Evolutionary conservation across 2,888 invertebrate species (phyloP).

Genomic region (Pollenia labialis): DNA sequence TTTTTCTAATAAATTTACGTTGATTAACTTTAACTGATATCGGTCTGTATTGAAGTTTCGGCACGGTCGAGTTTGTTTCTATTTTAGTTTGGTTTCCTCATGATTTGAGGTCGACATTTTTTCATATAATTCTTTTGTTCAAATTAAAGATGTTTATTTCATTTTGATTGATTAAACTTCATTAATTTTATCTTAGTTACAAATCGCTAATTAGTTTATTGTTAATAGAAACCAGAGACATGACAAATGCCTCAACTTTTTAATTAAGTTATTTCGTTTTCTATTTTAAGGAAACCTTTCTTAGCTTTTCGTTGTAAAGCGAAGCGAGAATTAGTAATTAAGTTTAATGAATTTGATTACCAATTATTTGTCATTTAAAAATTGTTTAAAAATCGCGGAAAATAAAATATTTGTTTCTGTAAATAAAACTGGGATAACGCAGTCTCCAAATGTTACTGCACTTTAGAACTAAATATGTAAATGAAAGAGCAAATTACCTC

Average conservation of each 20-base stretch:
- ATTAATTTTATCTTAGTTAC: conserved; percentile 23
- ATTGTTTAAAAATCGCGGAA: too few relatives aligned
- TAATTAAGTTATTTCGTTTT: conserved; percentile 18
- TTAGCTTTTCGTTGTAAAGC: neutral
- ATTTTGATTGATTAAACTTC: conserved; percentile 4
- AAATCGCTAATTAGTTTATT: conserved; percentile 37
- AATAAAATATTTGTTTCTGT: too few relatives aligned
- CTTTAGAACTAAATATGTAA: too few relatives aligned
- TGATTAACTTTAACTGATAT: too few relatives aligned
- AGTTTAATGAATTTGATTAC: neutral
- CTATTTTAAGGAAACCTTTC: neutral
- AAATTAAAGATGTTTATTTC: neutral
- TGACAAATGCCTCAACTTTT: neutral
- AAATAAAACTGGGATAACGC: too few relatives aligned
- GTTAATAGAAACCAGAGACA: neutral
- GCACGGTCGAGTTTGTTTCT: too few relatives aligned
- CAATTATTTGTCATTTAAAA: too few relatives aligned
- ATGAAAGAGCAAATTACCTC: too few relatives aligned
- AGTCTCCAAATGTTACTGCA: too few relatives aligned
- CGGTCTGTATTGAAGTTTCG: too few relatives aligned
- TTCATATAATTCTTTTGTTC: neutral
- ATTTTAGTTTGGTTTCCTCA: neutral
- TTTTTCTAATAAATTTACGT: too few relatives aligned
- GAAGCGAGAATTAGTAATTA: neutral
- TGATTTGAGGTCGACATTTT: neutral